Evolutionary conservation across 1,140 invertebrate genomes (phyloP).

Genomic region (Ptiloglossa arizonensis): DNA sequence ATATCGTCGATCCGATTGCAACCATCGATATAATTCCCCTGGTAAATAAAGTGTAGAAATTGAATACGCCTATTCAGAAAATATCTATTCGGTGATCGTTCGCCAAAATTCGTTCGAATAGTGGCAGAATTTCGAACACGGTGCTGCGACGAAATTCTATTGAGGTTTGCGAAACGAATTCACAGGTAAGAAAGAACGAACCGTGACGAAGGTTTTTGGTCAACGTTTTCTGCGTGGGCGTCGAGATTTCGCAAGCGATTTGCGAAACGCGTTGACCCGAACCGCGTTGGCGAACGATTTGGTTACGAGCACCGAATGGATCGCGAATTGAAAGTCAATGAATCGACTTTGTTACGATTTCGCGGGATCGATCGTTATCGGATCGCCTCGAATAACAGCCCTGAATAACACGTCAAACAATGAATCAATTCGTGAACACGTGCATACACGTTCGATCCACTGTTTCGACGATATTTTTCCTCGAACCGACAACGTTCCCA

Average conservation of each 20-base stretch:
- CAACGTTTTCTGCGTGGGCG: slow-evolving; percentile 30
- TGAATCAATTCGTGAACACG: not conserved
- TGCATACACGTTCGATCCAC: not conserved
- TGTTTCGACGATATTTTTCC: not conserved
- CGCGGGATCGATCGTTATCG: slow-evolving; percentile 13
- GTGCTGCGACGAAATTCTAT: not conserved
- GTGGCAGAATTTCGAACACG: not conserved
- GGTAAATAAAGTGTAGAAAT: no score
- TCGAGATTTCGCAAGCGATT: slow-evolving; percentile 40
- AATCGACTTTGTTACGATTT: slow-evolving; percentile 4
- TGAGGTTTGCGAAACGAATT: slow-evolving; percentile 17
- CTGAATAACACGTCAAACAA: not conserved
- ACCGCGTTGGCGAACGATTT: slow-evolving; percentile 1
- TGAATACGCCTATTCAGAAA: no score
- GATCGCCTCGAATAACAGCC: not conserved
- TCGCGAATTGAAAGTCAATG: slow-evolving; percentile 33
- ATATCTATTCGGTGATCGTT: no score
- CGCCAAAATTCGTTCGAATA: not conserved
- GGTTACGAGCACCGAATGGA: not conserved
- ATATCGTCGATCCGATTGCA: no score
- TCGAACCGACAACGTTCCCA: not conserved
- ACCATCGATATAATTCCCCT: no score
- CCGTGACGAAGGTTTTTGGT: slow-evolving; percentile 10
- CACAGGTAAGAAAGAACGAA: not conserved
- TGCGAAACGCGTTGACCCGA: slow-evolving; percentile 29